These are phyloP conservation scores for Dicerorhinus sumatrensis DNA, from an alignment of 2,113 vertebrate genomes.

Conservation along the genomic window DNA sequence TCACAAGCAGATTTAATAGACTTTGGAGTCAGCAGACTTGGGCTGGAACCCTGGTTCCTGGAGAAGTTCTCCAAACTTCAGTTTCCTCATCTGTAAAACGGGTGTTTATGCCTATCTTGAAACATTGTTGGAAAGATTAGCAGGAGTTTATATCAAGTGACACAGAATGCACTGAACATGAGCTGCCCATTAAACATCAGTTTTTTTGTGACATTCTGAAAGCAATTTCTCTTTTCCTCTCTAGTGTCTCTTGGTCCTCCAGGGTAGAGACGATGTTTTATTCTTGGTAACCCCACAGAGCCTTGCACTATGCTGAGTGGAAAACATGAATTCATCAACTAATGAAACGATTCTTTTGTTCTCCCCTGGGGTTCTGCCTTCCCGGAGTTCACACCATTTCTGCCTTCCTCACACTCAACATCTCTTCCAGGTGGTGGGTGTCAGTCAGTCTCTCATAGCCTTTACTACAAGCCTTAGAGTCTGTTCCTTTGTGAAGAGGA, in stretches of 20 bases:
- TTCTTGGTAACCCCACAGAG: neutral
- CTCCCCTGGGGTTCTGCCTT: neutral
- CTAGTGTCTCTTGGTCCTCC: neutral
- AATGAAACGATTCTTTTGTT: neutral
- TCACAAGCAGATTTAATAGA: neutral
- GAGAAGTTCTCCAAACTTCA: neutral
- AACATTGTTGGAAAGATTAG: neutral
- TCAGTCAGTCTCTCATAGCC: neutral
- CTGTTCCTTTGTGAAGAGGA: neutral
- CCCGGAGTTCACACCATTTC: neutral
- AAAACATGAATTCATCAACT: neutral
- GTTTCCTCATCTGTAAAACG: neutral
- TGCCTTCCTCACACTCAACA: neutral
- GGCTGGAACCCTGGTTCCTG: neutral
- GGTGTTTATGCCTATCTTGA: neutral
- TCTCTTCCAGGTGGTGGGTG: neutral
- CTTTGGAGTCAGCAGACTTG: neutral
- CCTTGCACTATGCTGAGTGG: neutral
- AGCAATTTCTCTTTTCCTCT: neutral
- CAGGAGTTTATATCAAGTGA: neutral
- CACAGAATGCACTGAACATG: rapidly evolving
- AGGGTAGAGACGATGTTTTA: neutral
- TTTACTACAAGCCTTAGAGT: neutral
- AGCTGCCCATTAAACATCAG: neutral
- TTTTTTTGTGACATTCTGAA: neutral